Base-by-base conservation (phyloP, 2,888 invertebrate species). In the Hirtodrosophila trivittata region DNA sequence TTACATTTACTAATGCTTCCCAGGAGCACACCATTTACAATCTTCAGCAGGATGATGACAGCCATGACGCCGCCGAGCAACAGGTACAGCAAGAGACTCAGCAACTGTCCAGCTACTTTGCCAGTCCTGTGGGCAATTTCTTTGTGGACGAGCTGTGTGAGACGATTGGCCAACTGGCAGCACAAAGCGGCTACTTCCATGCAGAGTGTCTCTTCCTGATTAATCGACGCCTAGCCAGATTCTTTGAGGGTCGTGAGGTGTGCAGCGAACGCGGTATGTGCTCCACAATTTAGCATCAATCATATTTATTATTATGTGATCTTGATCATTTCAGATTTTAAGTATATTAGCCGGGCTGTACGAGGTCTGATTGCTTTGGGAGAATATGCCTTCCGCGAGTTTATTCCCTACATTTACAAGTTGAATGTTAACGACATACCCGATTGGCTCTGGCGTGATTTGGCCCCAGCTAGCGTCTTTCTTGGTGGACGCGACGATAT, bases 311-410 rank as follows among this genome's bases (percentile, higher is more conserved):
- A 13, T 13, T 3, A n/a, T 21, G 2, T 21, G 3, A 21, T 5
- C 2, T 3, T 21, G 5, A 2, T 5, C 5, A 21, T 21, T 21
- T 3, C 21, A 91, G 91, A 91, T 66, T 90, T 82, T 35, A 86
- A 87, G 49, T 90, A 88, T 50, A 74, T 91, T 7, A 89, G 89
- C 49, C 81, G 91, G 1, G 83, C 87, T 2, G 57, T 89, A 5
- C 80, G 89, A 0, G 90, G 89, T 7, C 72, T 91, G 0, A 82
- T 89, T 16, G 81, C 88, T 1, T 25, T 91, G 10, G 91, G 91
- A 0, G 91, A 91, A 56, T 89, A 86, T 45, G 90, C 90, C 1
- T 89, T 90, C 38, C 77, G 91, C 0, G 90, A 91, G 64, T 87
- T 91, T 42, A 89, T 89, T 58, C 88, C 89, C 0, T 91, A 83